phyloP scores from a whole-genome alignment of 2,888 invertebrate genomes.

The Drosophila maculinotata region DNA sequence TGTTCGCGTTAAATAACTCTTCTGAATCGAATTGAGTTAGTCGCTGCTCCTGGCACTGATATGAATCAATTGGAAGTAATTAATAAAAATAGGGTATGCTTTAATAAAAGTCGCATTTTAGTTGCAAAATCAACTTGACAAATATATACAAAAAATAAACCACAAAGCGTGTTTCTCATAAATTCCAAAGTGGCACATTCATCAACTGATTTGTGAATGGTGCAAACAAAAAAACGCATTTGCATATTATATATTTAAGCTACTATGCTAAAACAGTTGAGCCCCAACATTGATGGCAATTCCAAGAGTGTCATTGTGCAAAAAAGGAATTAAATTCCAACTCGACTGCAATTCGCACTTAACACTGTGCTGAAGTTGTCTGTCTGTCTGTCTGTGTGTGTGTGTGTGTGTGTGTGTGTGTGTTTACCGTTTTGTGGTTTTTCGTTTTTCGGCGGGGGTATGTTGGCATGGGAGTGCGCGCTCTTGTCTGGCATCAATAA shows the following conservation, averaged over 20 bases:
- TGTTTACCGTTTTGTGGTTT: slow-evolving; percentile 69
- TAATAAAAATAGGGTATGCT: not conserved
- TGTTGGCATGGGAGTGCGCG: slow-evolving; percentile 6
- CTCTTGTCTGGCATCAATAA: slow-evolving; percentile 72
- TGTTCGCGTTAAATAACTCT: slow-evolving; percentile 45
- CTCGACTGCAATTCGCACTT: slow-evolving; percentile 9
- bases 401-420: slow-evolving; percentile 18
- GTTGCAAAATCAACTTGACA: not conserved
- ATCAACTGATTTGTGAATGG: slow-evolving; percentile 23
- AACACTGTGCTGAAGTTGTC: slow-evolving; percentile 30
- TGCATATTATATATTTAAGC: slow-evolving; percentile 31
- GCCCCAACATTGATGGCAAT: slow-evolving; percentile 10
- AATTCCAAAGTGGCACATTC: not conserved
- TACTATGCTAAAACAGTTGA: slow-evolving; percentile 28
- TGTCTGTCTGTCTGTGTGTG: slow-evolving; percentile 11
- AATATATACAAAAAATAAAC: not conserved
- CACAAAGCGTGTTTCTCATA: not conserved
- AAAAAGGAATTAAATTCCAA: slow-evolving; percentile 13
- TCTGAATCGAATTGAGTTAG: not conserved
- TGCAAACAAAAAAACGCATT: slow-evolving; percentile 28
- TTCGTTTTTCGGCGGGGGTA: slow-evolving; percentile 13
- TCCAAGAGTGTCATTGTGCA: slow-evolving; percentile 20
- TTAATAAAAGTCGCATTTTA: not conserved
- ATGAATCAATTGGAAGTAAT: slow-evolving; percentile 13
- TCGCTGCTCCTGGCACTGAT: slow-evolving; percentile 1